A percentile compares a stretch with the other conserved stretches of the same genome.
Evolutionary conservation across 1,140 invertebrate species (phyloP).

Genomic region (Lepidostoma basale): DNA sequence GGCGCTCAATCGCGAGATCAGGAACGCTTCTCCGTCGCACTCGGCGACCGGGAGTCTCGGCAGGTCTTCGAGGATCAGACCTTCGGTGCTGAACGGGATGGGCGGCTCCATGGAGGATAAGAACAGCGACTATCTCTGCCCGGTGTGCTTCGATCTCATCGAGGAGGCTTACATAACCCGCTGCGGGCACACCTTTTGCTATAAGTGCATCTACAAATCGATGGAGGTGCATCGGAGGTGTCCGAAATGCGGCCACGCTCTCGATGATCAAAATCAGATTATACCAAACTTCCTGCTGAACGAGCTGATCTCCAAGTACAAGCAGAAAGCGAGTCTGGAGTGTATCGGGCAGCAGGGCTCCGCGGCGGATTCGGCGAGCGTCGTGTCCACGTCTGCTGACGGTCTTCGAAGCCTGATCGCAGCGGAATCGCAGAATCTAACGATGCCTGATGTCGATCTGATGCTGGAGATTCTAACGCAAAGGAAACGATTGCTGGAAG

Average conservation of each 20-base stretch:
- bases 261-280: slow-evolving; percentile 75
- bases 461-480: slow-evolving; percentile 82
- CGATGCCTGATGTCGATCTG: slow-evolving; percentile 79
- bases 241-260: slow-evolving; percentile 82
- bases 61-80: slow-evolving; percentile 49
- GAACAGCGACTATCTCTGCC: slow-evolving; percentile 79
- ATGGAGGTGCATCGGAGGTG: slow-evolving; percentile 82
- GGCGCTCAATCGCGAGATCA: slow-evolving; percentile 9
- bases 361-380: slow-evolving; percentile 51
- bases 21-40: slow-evolving; percentile 39
- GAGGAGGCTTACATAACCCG: slow-evolving; percentile 90
- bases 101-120: slow-evolving; percentile 71
- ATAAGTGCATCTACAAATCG: slow-evolving; percentile 79
- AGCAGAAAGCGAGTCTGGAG: slow-evolving; percentile 60
- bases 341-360: slow-evolving; percentile 62
- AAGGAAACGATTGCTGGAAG: slow-evolving; percentile 80
- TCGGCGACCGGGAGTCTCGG: slow-evolving; percentile 32
- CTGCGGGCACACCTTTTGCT: slow-evolving; percentile 95
- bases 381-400: slow-evolving; percentile 56
- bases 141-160: slow-evolving; percentile 90
- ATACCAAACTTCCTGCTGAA: slow-evolving; percentile 89
- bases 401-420: slow-evolving; percentile 69
- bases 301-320: slow-evolving; percentile 81
- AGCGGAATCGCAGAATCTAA: slow-evolving; percentile 72
- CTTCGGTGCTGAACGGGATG: slow-evolving; percentile 66